phyloP scores from a whole-genome alignment of 2,113 vertebrate species.

The Micronycteris hirsuta region DNA sequence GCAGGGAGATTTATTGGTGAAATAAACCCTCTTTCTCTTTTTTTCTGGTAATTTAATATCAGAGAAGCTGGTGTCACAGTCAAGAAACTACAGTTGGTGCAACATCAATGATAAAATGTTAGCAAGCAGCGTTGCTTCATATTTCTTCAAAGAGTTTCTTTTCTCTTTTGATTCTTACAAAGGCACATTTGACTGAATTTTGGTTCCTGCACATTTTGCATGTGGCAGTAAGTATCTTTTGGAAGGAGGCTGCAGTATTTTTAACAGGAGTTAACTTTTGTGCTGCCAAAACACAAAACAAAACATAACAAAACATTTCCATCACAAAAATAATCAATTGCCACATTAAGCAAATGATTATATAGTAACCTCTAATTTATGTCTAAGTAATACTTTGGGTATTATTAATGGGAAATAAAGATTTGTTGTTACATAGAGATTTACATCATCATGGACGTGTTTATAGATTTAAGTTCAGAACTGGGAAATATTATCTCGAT shows the following conservation, averaged over 20 bases:
- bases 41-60: neutral
- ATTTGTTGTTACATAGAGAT: conserved; percentile 39
- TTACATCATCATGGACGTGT: neutral
- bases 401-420: conserved; percentile 54
- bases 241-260: conserved; percentile 35
- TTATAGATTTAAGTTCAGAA: conserved; percentile 28
- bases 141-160: conserved; percentile 1
- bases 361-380: conserved; percentile 45
- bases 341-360: conserved; percentile 24
- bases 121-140: neutral
- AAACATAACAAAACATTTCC: neutral
- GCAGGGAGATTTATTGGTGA: neutral
- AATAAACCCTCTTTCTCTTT: neutral
- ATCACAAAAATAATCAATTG: conserved; percentile 40
- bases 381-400: conserved; percentile 14
- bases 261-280: conserved; percentile 48
- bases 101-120: neutral
- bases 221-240: conserved; percentile 5
- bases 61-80: conserved; percentile 1
- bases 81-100: neutral
- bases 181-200: conserved; percentile 29
- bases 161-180: conserved; percentile 30
- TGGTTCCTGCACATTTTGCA: conserved; percentile 12
- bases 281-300: neutral
- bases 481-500: neutral